phyloP scores from a whole-genome alignment of 1,140 invertebrate species.

The Nasonia longicornis region DNA sequence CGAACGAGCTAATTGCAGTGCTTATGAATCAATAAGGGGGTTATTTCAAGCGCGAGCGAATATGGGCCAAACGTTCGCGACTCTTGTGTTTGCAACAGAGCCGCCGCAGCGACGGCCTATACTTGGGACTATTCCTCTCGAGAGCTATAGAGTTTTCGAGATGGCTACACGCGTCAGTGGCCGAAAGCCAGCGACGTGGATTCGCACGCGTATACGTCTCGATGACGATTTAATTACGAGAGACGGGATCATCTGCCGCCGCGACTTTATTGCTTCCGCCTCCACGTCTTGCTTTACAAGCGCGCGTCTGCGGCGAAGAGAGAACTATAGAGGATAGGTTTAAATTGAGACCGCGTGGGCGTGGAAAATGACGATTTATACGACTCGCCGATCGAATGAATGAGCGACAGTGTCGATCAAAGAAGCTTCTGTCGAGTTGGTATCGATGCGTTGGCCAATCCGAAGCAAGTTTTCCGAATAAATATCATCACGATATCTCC shows the following conservation, averaged over 20 bases:
- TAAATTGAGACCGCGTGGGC: too few relatives aligned
- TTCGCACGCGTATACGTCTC: background rate
- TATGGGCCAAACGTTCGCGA: slow-evolving; percentile 7
- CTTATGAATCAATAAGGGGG: slow-evolving; percentile 37
- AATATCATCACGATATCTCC: background rate
- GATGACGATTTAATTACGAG: slow-evolving; percentile 3
- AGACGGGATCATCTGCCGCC: background rate
- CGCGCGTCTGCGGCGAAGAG: too few relatives aligned
- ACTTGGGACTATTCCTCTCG: slow-evolving; percentile 23
- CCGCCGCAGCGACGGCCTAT: background rate
- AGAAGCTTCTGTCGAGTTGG: too few relatives aligned
- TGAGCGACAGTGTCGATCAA: too few relatives aligned
- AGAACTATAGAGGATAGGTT: too few relatives aligned
- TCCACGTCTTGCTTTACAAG: background rate
- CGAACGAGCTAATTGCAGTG: slow-evolving; percentile 14
- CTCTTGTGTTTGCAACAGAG: slow-evolving; percentile 13
- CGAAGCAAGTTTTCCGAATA: background rate
- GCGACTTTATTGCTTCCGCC: slow-evolving; percentile 9
- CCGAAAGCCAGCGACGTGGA: background rate
- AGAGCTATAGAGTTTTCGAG: background rate
- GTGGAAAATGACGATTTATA: background rate
- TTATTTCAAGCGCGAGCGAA: background rate
- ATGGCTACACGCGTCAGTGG: background rate
- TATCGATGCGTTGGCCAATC: background rate
- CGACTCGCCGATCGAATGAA: background rate